Evolutionary conservation across 1,140 invertebrate species (phyloP).

Genomic region (Pseudomyrmex concolor): DNA sequence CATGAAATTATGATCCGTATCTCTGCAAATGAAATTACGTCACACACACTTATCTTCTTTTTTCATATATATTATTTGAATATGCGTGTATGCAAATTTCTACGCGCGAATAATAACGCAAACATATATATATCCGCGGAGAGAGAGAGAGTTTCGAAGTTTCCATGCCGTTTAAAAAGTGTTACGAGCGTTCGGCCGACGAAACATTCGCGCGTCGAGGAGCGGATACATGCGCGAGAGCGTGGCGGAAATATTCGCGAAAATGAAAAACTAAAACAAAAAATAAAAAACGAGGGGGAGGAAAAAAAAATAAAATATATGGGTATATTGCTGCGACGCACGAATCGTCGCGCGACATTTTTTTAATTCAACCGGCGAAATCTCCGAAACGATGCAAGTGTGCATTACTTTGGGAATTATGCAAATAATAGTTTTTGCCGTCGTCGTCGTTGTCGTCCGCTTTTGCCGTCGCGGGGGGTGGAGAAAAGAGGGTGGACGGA

Average conservation of each 20-base stretch:
- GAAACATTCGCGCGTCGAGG: conserved; percentile 20
- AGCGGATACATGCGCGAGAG: background rate
- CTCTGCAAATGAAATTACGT: conserved; percentile 13
- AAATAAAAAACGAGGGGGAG: background rate
- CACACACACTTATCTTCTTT: background rate
- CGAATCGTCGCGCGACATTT: conserved; percentile 24
- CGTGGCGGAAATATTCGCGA: conserved; percentile 22
- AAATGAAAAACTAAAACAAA: background rate
- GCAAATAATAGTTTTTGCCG: conserved; percentile 55
- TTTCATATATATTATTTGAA: conserved; percentile 30
- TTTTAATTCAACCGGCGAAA: conserved; percentile 47
- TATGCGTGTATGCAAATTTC: background rate
- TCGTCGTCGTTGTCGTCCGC: background rate
- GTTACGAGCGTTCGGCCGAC: conserved; percentile 9
- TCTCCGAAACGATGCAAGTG: conserved; percentile 44
- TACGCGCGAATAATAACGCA: background rate
- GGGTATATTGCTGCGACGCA: conserved; percentile 17
- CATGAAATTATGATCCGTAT: conserved; percentile 11
- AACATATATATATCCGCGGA: too few relatives aligned
- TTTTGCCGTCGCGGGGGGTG: background rate
- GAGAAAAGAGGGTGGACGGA: background rate
- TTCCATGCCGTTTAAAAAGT: conserved; percentile 3
- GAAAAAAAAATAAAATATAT: background rate
- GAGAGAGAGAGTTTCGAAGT: background rate
- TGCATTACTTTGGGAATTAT: conserved; percentile 56